phyloP scores from a whole-genome alignment of 2,113 vertebrate species.

The Scomber scombrus region DNA sequence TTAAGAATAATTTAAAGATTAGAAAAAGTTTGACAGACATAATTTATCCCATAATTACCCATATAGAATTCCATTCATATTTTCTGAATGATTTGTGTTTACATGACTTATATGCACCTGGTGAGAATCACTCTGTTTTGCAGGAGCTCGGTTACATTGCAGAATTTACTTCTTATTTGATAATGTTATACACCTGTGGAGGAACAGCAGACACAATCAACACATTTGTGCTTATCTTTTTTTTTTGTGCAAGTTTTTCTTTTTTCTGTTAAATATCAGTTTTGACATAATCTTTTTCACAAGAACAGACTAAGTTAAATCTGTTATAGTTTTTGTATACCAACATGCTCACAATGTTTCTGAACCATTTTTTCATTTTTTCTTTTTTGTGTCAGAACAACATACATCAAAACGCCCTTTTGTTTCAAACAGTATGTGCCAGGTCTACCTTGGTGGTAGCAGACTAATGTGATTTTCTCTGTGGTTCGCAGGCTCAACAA shows the following conservation, averaged over 20 bases:
- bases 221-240: constrained; percentile 84
- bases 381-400: constrained; percentile 72
- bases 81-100: constrained; percentile 4
- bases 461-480: constrained; percentile 47
- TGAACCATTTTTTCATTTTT: constrained; percentile 69
- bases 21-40: neutral
- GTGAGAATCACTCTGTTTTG: constrained; percentile 70
- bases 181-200: constrained; percentile 80
- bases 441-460: constrained; percentile 50
- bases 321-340: constrained; percentile 82
- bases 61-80: neutral
- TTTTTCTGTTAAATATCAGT: constrained; percentile 76
- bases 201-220: constrained; percentile 83
- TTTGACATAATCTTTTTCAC: constrained; percentile 80
- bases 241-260: constrained; percentile 45
- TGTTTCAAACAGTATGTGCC: constrained; percentile 61
- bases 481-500: constrained; percentile 56
- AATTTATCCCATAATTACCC: constrained; percentile 10
- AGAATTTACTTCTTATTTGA: constrained; percentile 67
- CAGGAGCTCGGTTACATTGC: constrained; percentile 58
- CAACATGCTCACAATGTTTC: constrained; percentile 86
- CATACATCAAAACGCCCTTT: constrained; percentile 74
- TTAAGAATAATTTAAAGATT: constrained; percentile 2
- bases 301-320: constrained; percentile 82
- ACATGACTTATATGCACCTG: neutral